A percentile compares a stretch with the other conserved stretches of the same genome.
phyloP scores from a whole-genome alignment of 2,113 vertebrate genomes.

The Leucosticte australis region DNA sequence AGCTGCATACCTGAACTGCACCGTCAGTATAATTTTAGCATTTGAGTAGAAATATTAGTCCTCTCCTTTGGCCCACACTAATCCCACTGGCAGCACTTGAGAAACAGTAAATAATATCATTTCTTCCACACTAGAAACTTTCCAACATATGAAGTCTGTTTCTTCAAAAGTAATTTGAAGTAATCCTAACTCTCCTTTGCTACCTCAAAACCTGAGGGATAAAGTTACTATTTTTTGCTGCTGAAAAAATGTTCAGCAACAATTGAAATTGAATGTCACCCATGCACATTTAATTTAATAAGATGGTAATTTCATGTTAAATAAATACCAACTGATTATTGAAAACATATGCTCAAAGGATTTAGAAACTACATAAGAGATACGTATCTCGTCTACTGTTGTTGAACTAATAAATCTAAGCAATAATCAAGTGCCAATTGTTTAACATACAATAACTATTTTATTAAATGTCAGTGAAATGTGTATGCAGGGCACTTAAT shows the following conservation, averaged over 20 bases:
- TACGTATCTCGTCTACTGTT: conserved; percentile 19
- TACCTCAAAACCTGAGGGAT: conserved; percentile 42
- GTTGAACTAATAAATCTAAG: conserved; percentile 28
- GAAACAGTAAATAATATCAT: conserved; percentile 39
- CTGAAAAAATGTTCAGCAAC: conserved; percentile 1
- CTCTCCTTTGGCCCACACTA: background rate
- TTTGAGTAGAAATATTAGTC: background rate
- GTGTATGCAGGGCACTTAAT: background rate
- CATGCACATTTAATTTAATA: conserved; percentile 57
- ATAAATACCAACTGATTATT: conserved; percentile 60
- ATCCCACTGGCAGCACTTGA: background rate
- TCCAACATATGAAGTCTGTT: background rate
- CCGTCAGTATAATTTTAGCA: background rate
- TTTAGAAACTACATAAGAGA: conserved; percentile 42
- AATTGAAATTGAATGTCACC: conserved; percentile 42
- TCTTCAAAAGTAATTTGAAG: conserved; percentile 40
- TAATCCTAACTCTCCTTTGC: conserved; percentile 44
- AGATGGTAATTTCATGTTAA: conserved; percentile 68
- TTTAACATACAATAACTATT: conserved; percentile 50
- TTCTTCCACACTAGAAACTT: background rate
- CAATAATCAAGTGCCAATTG: conserved; percentile 61
- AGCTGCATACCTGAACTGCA: background rate
- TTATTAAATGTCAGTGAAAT: conserved; percentile 46
- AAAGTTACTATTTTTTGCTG: conserved; percentile 45
- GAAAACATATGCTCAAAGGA: conserved; percentile 50